Evolutionary conservation across 2,797 vertebrate genomes (phyloP).

Genomic region (Coreius guichenoti): DNA sequence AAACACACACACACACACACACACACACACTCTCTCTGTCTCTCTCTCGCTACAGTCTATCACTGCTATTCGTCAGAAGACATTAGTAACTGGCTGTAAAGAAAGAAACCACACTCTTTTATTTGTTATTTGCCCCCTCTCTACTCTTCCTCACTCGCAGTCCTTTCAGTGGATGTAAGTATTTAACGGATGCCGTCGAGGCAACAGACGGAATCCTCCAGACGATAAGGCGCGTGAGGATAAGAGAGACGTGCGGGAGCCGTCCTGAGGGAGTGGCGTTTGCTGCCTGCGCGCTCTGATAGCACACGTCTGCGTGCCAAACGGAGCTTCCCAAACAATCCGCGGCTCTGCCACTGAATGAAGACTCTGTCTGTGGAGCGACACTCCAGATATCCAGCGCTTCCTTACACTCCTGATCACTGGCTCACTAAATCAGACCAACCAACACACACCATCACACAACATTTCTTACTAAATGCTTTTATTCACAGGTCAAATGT

Average conservation of each 20-base stretch:
- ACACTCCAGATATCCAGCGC: background rate
- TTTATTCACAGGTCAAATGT: too few species aligned
- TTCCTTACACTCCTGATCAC: background rate
- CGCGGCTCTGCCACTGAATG: background rate
- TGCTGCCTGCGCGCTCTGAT: conserved; percentile 32
- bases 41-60: background rate
- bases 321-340: conserved; percentile 22
- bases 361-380: conserved; percentile 20
- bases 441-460: too few species aligned
- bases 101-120: background rate
- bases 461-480: too few species aligned
- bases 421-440: background rate
- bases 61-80: conserved; percentile 1
- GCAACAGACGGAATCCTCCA: conserved; percentile 4
- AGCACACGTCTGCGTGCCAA: conserved; percentile 11
- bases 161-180: conserved; percentile 28
- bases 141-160: background rate
- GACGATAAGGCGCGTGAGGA: conserved; percentile 13
- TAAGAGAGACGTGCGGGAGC: conserved; percentile 13
- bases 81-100: background rate
- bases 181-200: conserved; percentile 9
- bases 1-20: too few species aligned
- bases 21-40: too few species aligned
- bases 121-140: background rate
- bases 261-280: conserved; percentile 30